Evolutionary conservation across 2,113 vertebrate genomes (phyloP).

Genomic region (Papio anubis): DNA sequence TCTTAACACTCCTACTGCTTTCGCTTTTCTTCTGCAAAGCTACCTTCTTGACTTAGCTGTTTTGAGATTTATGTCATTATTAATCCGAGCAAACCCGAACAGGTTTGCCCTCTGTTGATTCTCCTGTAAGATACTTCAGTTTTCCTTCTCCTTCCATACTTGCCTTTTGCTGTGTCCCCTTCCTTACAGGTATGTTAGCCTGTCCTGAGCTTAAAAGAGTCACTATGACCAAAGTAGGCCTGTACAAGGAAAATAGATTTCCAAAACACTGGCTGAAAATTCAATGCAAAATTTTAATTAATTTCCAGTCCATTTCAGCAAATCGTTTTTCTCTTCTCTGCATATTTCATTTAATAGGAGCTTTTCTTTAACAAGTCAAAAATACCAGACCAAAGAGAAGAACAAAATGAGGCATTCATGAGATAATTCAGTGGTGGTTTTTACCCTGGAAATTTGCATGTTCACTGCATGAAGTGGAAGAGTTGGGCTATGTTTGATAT

Average conservation of each 20-base stretch:
- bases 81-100: not conserved
- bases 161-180: not conserved
- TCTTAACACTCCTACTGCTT: not conserved
- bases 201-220: not conserved
- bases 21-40: not conserved
- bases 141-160: not conserved
- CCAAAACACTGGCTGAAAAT: not conserved
- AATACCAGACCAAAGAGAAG: not conserved
- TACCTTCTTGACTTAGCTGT: not conserved
- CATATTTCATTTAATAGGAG: not conserved
- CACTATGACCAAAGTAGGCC: not conserved
- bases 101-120: not conserved
- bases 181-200: not conserved
- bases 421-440: not conserved
- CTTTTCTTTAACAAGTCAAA: not conserved
- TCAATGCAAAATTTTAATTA: not conserved
- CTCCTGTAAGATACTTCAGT: not conserved
- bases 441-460: not conserved
- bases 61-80: not conserved
- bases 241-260: slow-evolving; percentile 4
- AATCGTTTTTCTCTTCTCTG: not conserved
- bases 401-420: not conserved
- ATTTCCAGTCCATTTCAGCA: slow-evolving; percentile 28
- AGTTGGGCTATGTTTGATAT: not conserved
- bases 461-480: not conserved